Conservation (phyloP, 2,888 invertebrate genomes). For the Cantharis rufa region DNA sequence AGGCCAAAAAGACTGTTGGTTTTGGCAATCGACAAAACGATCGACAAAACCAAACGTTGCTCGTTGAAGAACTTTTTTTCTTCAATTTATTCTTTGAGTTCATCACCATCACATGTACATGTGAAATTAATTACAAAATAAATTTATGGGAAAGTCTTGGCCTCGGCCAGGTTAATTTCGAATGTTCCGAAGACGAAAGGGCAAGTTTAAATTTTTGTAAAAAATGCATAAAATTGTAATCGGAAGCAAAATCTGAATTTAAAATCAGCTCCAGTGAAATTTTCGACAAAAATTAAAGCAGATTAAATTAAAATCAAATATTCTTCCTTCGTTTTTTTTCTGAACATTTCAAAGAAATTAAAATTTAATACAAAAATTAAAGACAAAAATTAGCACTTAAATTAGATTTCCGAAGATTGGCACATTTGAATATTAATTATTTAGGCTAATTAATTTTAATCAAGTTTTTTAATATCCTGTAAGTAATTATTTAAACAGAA, state of each 20-base stretch:
- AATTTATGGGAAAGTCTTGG: too few species aligned
- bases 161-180: too few species aligned
- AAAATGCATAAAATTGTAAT: background rate
- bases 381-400: background rate
- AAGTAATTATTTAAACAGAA: background rate
- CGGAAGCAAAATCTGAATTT: background rate
- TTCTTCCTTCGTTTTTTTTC: background rate
- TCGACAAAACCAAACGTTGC: too few species aligned
- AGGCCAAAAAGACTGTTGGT: too few species aligned
- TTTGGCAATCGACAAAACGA: too few species aligned
- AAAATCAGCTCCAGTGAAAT: background rate
- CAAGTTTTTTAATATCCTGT: background rate
- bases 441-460: background rate
- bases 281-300: background rate
- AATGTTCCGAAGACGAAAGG: too few species aligned
- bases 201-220: too few species aligned
- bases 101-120: too few species aligned
- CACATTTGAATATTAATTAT: background rate
- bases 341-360: background rate
- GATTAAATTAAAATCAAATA: background rate
- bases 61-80: too few species aligned
- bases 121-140: too few species aligned
- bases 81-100: too few species aligned
- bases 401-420: background rate
- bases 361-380: background rate